Conservation (phyloP, 1,140 invertebrate genomes). For the Temnothorax longispinosus region DNA sequence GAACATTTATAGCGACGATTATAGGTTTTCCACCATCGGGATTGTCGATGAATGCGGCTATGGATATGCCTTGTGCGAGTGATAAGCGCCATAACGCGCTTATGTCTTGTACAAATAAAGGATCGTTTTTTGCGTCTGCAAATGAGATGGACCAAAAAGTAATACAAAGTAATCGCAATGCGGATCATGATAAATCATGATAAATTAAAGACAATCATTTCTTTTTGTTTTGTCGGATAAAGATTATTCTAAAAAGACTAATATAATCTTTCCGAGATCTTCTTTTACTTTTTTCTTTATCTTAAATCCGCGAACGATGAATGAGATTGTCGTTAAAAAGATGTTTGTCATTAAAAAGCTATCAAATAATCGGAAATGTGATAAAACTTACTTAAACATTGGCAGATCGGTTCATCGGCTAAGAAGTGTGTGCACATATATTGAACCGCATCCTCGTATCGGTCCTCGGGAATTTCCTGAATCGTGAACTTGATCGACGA, state of each 20-base stretch:
- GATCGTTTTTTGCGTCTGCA: slow-evolving; percentile 73
- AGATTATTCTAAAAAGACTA: neutral
- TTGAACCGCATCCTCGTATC: slow-evolving; percentile 76
- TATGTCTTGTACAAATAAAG: slow-evolving; percentile 63
- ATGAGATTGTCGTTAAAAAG: neutral
- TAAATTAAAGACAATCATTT: neutral
- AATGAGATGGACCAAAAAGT: neutral
- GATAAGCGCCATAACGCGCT: slow-evolving; percentile 67
- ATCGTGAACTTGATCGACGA: slow-evolving; percentile 72
- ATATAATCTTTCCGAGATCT: neutral
- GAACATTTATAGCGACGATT: slow-evolving; percentile 76
- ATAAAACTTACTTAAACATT: slow-evolving; percentile 70
- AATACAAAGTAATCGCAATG: neutral
- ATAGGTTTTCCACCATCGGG: slow-evolving; percentile 69
- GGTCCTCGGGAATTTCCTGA: slow-evolving; percentile 81
- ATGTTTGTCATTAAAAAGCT: neutral
- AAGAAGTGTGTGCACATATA: slow-evolving; percentile 78
- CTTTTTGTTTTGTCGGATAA: neutral
- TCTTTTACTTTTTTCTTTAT: neutral
- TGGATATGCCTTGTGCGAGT: slow-evolving; percentile 71
- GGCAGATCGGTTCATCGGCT: slow-evolving; percentile 76
- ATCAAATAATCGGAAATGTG: neutral
- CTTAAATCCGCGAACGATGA: neutral
- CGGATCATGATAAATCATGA: neutral
- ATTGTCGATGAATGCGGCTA: slow-evolving; percentile 76